Base-by-base conservation (phyloP, 2,797 vertebrate genomes). In the Ctenochaetus hawaiiensis region DNA sequence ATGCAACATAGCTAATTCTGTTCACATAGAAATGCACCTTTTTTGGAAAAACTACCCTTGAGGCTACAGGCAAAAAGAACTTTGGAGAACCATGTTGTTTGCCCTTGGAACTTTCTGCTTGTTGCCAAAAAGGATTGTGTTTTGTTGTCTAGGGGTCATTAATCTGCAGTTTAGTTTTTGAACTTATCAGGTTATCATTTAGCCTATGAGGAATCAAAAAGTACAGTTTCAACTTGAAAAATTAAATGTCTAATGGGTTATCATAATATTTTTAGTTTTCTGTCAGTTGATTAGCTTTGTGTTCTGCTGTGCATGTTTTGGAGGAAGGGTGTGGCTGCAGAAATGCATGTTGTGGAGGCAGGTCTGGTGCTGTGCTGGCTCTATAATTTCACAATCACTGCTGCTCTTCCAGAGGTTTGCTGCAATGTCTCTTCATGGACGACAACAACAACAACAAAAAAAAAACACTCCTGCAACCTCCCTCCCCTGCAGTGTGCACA, bases 341-440 rank as follows among this genome's bases (percentile, higher is more conserved):
- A 22, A 18, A 30, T 41, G 39, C 30, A 5, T 78, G 67, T 48
- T 70, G 53, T 47, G 23, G 34, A 60, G 20, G 34, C 58, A 67
- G 66, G 65, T 54, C 41, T 71, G 58, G 43, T 3, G 37, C 72
- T 84, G n/a, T 72, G 56, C 72, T 72, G 49, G 53, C 51, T 68
- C 70, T 78, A 53, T 67, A 77, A 61, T 77, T 83, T 76, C 67
- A 70, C 70, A 75, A 78, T 54, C 67, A 67, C 44, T 78, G 68
- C 76, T 69, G 39, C 64, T 77, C 66, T 82, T 57, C 45, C 47
- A 16, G 23, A 61, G 66, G 49, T 78, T 75, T 84, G 70, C 78
- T 87, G 84, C 85, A 87, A 68, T 80, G 81, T 83, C 75, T 86
- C 63, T 30, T 70, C 53, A 77, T 30, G 75, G 78, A 84, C 62